Percentiles rank a stretch among this genome's conserved stretches.
These are phyloP conservation scores for Phengaris alcon DNA, from an alignment of 2,888 invertebrate species.

Conservation along the genomic window DNA sequence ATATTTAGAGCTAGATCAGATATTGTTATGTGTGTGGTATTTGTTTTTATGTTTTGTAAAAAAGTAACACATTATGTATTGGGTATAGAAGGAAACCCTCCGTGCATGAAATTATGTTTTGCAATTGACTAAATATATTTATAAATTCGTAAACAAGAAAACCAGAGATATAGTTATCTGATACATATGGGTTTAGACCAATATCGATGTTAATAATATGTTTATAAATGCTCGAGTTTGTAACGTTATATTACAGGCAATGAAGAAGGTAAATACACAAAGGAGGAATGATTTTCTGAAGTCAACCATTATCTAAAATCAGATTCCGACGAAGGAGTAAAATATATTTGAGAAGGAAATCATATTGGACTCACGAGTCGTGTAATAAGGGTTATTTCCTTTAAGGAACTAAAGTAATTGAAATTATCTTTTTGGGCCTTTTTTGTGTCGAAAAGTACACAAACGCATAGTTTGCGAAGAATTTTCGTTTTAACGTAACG, in stretches of 20 bases:
- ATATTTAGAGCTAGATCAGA: constrained; percentile 23
- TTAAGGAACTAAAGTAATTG: constrained; percentile 26
- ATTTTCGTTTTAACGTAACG: constrained; percentile 8
- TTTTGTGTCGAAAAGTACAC: constrained; percentile 23
- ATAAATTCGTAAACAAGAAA: too few species aligned
- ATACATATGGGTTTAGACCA: not conserved
- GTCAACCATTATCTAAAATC: constrained; percentile 16
- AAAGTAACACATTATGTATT: too few species aligned
- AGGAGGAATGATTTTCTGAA: constrained; percentile 10
- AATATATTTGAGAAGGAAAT: constrained; percentile 16
- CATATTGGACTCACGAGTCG: constrained; percentile 16
- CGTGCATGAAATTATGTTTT: too few species aligned
- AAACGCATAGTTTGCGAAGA: constrained; percentile 26
- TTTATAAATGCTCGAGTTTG: not conserved
- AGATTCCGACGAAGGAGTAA: not conserved
- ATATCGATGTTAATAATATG: not conserved
- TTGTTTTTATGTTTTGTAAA: not conserved
- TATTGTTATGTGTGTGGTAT: constrained; percentile 21
- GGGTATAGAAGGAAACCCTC: too few species aligned
- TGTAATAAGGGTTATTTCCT: constrained; percentile 22
- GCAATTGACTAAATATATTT: too few species aligned
- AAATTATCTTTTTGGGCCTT: constrained; percentile 16
- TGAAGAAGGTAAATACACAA: not conserved
- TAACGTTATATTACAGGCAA: not conserved
- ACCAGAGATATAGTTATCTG: not conserved